Base-by-base conservation (phyloP, 2,113 vertebrate genomes). In the Hemibagrus wyckioides region DNA sequence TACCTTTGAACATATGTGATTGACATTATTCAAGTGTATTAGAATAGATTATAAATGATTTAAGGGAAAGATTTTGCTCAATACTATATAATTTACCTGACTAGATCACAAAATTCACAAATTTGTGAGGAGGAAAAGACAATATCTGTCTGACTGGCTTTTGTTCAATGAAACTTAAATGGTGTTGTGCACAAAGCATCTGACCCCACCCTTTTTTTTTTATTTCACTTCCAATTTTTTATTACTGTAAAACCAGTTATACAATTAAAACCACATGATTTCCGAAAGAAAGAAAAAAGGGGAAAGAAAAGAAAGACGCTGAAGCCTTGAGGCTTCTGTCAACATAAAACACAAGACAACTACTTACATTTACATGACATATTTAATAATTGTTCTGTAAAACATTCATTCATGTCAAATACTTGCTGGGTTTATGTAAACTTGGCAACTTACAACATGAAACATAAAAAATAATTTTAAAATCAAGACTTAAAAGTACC, bases 401-500 rank as follows among this genome's bases (percentile, higher is more conserved):
- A 82, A 87, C 52, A 82, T 82, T 82, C 52, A 85, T 33, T 44
- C 39, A 85, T 85, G 71, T 76, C 71, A 77, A 85, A 85, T 77
- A 85, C 80, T 87, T 82, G 80, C 67, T 82, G 67, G 39, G 52
- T 87, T 75, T 59, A 21, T 87, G 86, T 87, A 87, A 87, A 87
- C 86, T 44, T 76, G 36, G 61, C 28, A 85, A 17, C 36, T 67
- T 57, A 86, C 63, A 21, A 86, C 10, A 44, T 61, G 28, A 65
- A 79, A 10, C 44, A 52, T 23, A 7, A 8, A 80, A 63, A 67
- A 23, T 44, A 7, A 52, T 67, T 80, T 80, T 69, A 56, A 69
- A 86, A 67, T 0, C 65, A n/a, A 75, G n/a, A 87, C 14, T 59
- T 25, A 54, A 82, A 61, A 80, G 67, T 87, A 87, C 80, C 86